Evolutionary conservation across 2,797 vertebrate genomes (phyloP), one percentile per base, ranked within the genome.

Genomic region (Hippoglossus hippoglossus): DNA sequence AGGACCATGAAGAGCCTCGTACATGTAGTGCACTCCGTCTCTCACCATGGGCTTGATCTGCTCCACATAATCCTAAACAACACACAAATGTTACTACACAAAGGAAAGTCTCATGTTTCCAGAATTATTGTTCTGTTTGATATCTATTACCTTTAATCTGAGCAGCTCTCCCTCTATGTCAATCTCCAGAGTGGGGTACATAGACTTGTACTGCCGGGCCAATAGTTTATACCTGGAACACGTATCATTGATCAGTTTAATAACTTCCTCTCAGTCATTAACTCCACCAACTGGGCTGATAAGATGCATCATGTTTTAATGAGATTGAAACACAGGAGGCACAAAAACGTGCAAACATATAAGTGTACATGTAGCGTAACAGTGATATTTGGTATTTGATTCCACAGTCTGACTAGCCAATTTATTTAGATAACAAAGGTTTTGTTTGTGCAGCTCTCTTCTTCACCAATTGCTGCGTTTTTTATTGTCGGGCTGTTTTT

Each of bases 21-120:
- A 95, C 93, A 99, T 97, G 92, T 96, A 99, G 93, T 98, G 96
- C 82, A 99, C 97, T 1, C 98, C 98, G 71, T 99, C 98, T 84
- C 88, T 95, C 88, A 98, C 98, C 98, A 99, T 99, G n/a, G 97
- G 98, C 89, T 96, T 96, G 87, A 99, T 89, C 87, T 91, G 95
- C 86, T 97, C 94, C 91, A 95, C 96, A 25, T 95, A 99, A 46
- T 91, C 92, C 98, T 99, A 63, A 77, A 31, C n/a, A 50, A 24
- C 18, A 74, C 0, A 56, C 9, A 52, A 26, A 34, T 16, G 13
- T 67, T 54, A 54, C 18, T 11, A 3, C 11, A 21, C 26, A 26
- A 24, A 21, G 5, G 6, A 28, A 11, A 52, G 3, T 2, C 19
- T 3, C n/a, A 22, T 22, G 36, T 10, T 55, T 71, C 4, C 3